Percentiles rank a stretch among this genome's conserved stretches.
Conservation (phyloP, 1,140 invertebrate genomes). For the Nixonia krombeini region DNA sequence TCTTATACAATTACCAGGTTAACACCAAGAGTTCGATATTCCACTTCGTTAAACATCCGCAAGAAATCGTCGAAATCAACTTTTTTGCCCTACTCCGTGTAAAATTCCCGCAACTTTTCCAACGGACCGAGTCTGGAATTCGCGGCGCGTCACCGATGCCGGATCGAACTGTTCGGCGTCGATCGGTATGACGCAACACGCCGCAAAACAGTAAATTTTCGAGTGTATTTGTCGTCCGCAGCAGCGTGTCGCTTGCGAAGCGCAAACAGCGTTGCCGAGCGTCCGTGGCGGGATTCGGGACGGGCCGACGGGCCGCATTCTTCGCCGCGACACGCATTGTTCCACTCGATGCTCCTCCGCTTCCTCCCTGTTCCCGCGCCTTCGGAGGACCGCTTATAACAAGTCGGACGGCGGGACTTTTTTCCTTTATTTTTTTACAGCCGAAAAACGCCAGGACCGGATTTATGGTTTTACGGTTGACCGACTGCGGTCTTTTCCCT, state of each 20-base stretch:
- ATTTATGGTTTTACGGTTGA: slow-evolving; percentile 69
- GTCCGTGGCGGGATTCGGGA: slow-evolving; percentile 40
- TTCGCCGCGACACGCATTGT: slow-evolving; percentile 71
- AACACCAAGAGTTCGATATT: too few species aligned
- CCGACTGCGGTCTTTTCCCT: slow-evolving; percentile 65
- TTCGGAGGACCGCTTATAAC: slow-evolving; percentile 51
- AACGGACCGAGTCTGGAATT: too few species aligned
- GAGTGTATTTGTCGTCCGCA: slow-evolving; percentile 60
- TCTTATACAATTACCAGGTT: too few species aligned
- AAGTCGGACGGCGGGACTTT: slow-evolving; percentile 58
- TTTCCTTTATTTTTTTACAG: slow-evolving; percentile 57
- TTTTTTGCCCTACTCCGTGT: too few species aligned
- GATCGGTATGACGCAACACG: slow-evolving; percentile 51
- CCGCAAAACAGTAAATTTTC: slow-evolving; percentile 60
- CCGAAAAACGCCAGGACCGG: slow-evolving; percentile 63
- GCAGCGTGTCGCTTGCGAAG: slow-evolving; percentile 20
- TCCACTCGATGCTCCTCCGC: slow-evolving; percentile 49
- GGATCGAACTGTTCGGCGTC: too few species aligned
- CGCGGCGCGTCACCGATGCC: background rate
- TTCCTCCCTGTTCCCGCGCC: slow-evolving; percentile 38
- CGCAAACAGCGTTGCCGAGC: slow-evolving; percentile 35
- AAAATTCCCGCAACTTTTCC: background rate
- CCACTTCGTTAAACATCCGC: too few species aligned
- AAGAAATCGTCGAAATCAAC: too few species aligned
- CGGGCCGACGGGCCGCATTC: slow-evolving; percentile 70